phyloP scores from a whole-genome alignment of 2,888 invertebrate genomes.

The Bombylius major region DNA sequence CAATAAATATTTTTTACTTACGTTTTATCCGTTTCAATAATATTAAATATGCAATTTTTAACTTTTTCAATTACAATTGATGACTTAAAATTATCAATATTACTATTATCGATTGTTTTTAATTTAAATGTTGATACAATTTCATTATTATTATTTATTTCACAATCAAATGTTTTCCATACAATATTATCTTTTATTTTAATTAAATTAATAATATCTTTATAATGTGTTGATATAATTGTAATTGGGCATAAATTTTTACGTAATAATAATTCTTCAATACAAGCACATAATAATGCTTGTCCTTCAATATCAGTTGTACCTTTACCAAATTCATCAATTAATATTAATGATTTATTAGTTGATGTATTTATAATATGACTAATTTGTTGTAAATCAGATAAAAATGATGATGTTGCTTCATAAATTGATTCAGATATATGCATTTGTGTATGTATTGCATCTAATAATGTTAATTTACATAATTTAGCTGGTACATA shows the following conservation, averaged over 20 bases:
- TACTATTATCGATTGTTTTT: neutral
- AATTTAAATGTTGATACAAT: constrained; percentile 4
- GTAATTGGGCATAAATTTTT: constrained; percentile 54
- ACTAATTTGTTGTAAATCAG: constrained; percentile 66
- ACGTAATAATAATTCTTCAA: constrained; percentile 52
- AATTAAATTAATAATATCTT: constrained; percentile 48
- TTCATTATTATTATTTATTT: neutral
- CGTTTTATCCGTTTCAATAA: neutral
- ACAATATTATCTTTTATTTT: constrained; percentile 14
- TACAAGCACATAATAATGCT: constrained; percentile 53
- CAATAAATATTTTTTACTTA: neutral
- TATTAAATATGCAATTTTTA: neutral
- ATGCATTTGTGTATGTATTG: constrained; percentile 64
- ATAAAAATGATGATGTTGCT: constrained; percentile 74
- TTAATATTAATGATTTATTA: constrained; percentile 53
- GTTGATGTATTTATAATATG: constrained; percentile 49
- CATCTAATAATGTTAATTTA: constrained; percentile 54
- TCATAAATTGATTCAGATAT: constrained; percentile 63
- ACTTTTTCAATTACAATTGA: neutral
- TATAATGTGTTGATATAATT: constrained; percentile 66
- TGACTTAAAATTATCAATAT: neutral
- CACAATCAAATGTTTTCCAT: constrained; percentile 3
- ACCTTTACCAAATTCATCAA: constrained; percentile 87
- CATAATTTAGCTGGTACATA: constrained; percentile 74
- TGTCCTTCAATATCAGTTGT: constrained; percentile 65